phyloP scores from a whole-genome alignment of 1,140 invertebrate genomes.

The Drosophila dunni region DNA sequence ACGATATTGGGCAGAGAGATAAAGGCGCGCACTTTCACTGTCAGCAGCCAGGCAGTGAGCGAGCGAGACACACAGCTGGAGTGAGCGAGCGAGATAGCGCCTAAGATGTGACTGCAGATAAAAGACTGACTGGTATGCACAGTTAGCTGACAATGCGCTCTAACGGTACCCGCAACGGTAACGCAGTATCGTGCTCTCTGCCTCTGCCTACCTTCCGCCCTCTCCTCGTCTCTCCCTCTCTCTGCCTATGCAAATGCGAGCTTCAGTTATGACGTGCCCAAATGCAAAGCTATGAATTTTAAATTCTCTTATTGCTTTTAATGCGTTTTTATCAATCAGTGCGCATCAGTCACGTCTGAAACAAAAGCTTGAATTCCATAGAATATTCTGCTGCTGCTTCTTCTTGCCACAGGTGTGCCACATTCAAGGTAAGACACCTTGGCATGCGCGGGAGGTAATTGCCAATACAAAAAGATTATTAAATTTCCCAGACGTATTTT shows the following conservation, averaged over 20 bases:
- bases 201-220: background rate
- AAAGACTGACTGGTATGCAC: conserved; percentile 21
- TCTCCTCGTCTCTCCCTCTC: background rate
- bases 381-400: background rate
- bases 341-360: conserved; percentile 65
- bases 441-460: conserved; percentile 44
- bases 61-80: background rate
- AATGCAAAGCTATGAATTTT: conserved; percentile 26
- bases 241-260: conserved; percentile 40
- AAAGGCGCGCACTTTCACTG: conserved; percentile 66
- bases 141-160: conserved; percentile 52
- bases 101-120: background rate
- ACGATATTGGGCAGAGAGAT: conserved; percentile 23
- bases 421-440: conserved; percentile 9
- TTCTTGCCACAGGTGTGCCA: conserved; percentile 39
- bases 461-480: conserved; percentile 26
- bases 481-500: conserved; percentile 9
- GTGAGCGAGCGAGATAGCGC: background rate
- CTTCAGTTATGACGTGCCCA: conserved; percentile 64
- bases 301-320: background rate
- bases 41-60: background rate
- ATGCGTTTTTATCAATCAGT: conserved; percentile 58
- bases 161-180: conserved; percentile 33
- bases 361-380: conserved; percentile 38
- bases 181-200: background rate